Evolutionary conservation across 2,888 invertebrate genomes (phyloP), one percentile per base, ranked within the genome.

Genomic region (Anarsia innoxiella): DNA sequence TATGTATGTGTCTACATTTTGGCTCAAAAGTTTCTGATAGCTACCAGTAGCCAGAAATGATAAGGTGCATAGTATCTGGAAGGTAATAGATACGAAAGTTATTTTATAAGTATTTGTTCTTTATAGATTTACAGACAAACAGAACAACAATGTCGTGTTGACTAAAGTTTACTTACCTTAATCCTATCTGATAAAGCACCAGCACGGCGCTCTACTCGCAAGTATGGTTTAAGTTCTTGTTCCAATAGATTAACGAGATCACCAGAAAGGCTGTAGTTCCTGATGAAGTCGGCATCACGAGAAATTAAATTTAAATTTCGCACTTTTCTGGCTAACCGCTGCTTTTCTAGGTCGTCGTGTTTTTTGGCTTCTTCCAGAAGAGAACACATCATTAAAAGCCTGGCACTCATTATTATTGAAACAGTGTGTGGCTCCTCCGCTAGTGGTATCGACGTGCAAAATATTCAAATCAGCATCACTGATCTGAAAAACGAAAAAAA

Each of bases 1-100:
- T 3, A 23, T 12, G 10, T 25, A 23, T 12, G 23, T 29, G 3
- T 12, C 12, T 12, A 33, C 13, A 13, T 33, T 33, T 23, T 33
- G n/a, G 12, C 25, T 23, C 25, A 23, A 13, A 9, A 33, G 23
- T 13, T 29, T 29, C 9, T 29, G 33, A 12, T 33, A 13, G 19
- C 23, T 23, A 3, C 23, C 33, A 33, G 12, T 33, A 9, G 14
- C 25, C 23, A 29, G 11, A 29, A 29, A 12, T 14, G 13, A 12
- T 3, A 12, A 13, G n/a, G 9, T 12, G 3, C 12, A 29, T 5
- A 29, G 9, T 29, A 29, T 13, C 29, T 14, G 11, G n/a, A n/a
- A n/a, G n/a, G n/a, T n/a, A n/a, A n/a, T n/a, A n/a, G n/a, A n/a
- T n/a, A n/a, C n/a, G n/a, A n/a, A n/a, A n/a, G n/a, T n/a, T n/a